Base-by-base conservation (phyloP, 2,888 invertebrate genomes). In the Labia minor region DNA sequence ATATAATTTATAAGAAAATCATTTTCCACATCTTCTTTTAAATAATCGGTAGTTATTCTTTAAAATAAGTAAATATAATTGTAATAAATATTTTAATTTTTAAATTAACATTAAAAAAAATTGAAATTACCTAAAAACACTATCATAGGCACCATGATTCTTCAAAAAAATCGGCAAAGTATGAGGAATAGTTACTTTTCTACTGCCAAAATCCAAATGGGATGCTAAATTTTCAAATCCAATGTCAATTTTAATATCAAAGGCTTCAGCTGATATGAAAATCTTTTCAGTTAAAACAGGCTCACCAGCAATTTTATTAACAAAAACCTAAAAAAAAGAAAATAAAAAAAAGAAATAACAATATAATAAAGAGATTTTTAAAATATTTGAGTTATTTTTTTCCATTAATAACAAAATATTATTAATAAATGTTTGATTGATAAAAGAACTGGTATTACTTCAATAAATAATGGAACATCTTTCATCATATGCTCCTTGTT, bases 61-160 rank as follows among this genome's bases (percentile, higher is more conserved):
- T 6, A 26, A 26, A 26, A 26, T 3, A 6, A 3, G 8, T 26
- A 6, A 26, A 26, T 8, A 26, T 26, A 26, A 26, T 26, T 26
- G 26, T 26, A 26, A n/a, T n/a, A n/a, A n/a, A n/a, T n/a, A n/a
- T n/a, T n/a, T n/a, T n/a, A n/a, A n/a, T n/a, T n/a, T n/a, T n/a
- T n/a, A n/a, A n/a, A n/a, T n/a, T n/a, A n/a, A n/a, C n/a, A n/a
- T n/a, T n/a, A n/a, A n/a, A n/a, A n/a, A n/a, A n/a, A n/a, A n/a
- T n/a, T n/a, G n/a, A n/a, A n/a, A 8, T 77, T 73, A 84, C 84
- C 78, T 79, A 72, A 76, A 85, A 74, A 78, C 79, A 67, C 84
- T 78, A 67, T 81, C 81, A 71, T 83, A 83, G 76, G 80, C 81
- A 62, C 85, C 85, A 20, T 80, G 77, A 76, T 86, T 86, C 19